Evolutionary conservation across 2,113 vertebrate genomes (phyloP).

Genomic region (Scomber colias): DNA sequence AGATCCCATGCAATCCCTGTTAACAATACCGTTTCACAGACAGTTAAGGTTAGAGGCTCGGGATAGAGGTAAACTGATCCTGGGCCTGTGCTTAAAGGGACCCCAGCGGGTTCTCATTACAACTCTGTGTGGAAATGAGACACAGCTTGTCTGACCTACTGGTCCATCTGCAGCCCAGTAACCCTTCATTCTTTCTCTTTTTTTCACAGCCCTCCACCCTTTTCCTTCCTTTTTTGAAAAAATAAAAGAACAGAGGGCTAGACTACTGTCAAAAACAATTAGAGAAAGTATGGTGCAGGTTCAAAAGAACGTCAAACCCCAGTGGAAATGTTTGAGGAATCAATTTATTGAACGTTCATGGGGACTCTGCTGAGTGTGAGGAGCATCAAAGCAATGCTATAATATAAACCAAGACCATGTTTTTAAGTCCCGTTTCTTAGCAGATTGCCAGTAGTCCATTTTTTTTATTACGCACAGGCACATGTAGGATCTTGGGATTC

Average conservation of each 20-base stretch:
- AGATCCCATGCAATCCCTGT: slow-evolving; percentile 28
- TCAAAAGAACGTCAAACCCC: slow-evolving; percentile 37
- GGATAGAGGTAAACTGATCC: slow-evolving; percentile 71
- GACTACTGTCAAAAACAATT: slow-evolving; percentile 69
- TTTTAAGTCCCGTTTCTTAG: slow-evolving; percentile 37
- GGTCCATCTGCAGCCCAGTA: slow-evolving; percentile 64
- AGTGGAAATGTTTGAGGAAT: slow-evolving; percentile 58
- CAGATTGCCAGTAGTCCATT: background rate
- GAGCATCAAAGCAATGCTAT: slow-evolving; percentile 30
- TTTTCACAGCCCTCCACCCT: background rate
- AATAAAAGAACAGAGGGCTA: slow-evolving; percentile 49
- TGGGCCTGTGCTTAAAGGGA: slow-evolving; percentile 50
- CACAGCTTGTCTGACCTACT: slow-evolving; percentile 74
- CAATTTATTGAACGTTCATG: slow-evolving; percentile 44
- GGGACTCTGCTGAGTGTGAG: slow-evolving; percentile 40
- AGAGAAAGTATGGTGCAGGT: slow-evolving; percentile 31
- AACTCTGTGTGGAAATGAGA: slow-evolving; percentile 85
- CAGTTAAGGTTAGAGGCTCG: slow-evolving; percentile 49
- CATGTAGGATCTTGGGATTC: background rate
- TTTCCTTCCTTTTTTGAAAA: slow-evolving; percentile 44
- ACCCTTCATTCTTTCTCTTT: slow-evolving; percentile 38
- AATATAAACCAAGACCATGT: slow-evolving; percentile 33
- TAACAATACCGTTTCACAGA: slow-evolving; percentile 54
- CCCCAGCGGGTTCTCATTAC: slow-evolving; percentile 86
- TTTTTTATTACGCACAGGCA: background rate